Conservation (phyloP, 2,888 invertebrate genomes). For the Drosophila yooni region DNA sequence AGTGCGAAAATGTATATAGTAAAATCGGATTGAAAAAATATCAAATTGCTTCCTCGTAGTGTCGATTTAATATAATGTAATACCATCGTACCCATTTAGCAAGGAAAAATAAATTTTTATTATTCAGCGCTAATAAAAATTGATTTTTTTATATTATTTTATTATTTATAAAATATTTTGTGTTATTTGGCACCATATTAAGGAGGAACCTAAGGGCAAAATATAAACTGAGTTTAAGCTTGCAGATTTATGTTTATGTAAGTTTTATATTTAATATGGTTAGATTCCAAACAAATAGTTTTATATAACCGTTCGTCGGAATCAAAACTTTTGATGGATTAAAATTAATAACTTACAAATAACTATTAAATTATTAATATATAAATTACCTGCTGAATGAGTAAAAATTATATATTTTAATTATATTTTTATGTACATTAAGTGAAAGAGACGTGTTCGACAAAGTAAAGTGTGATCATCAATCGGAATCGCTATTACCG, state of each 20-base stretch:
- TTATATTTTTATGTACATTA: neutral
- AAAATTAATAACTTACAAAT: neutral
- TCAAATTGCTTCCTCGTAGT: neutral
- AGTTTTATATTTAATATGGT: neutral
- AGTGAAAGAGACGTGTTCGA: neutral
- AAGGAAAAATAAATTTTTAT: neutral
- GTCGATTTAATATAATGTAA: neutral
- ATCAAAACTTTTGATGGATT: neutral
- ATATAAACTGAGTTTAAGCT: neutral
- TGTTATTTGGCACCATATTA: neutral
- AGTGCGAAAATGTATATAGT: neutral
- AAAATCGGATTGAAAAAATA: neutral
- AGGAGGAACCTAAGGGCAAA: neutral
- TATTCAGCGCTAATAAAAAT: neutral
- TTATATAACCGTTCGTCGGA: neutral
- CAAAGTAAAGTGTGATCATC: neutral
- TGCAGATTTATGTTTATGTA: neutral
- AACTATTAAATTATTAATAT: neutral
- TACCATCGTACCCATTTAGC: neutral
- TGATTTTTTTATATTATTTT: neutral
- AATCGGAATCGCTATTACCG: neutral
- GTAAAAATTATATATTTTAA: no score
- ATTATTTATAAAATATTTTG: neutral
- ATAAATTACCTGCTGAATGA: neutral
- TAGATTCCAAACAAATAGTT: neutral